Percentiles rank a stretch among this genome's conserved stretches.
phyloP scores from a whole-genome alignment of 2,888 invertebrate genomes.

The Cepaea hortensis region DNA sequence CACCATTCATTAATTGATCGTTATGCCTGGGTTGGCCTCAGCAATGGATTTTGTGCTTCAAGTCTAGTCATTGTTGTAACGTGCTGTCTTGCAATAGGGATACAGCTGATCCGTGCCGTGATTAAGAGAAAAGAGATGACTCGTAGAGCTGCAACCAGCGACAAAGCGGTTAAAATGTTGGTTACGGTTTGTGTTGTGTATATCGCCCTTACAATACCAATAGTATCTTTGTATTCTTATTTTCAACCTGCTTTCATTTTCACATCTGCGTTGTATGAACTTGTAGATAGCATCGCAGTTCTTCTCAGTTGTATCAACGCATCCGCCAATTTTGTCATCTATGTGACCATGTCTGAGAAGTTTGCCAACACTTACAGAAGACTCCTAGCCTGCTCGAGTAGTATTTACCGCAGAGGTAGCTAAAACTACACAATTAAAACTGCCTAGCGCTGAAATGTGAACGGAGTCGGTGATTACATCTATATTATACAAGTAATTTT shows the following conservation, averaged over 20 bases:
- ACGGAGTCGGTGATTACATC: no score
- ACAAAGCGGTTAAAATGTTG: conserved; percentile 33
- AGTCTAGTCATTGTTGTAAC: background rate
- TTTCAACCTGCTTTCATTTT: conserved; percentile 30
- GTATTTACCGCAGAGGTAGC: background rate
- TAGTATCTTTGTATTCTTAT: conserved; percentile 22
- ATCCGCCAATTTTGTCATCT: conserved; percentile 22
- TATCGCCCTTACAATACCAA: conserved; percentile 15
- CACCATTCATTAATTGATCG: conserved; percentile 14
- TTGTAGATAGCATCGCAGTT: background rate
- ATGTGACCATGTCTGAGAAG: conserved; percentile 30
- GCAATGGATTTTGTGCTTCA: conserved; percentile 18
- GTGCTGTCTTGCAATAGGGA: conserved; percentile 26
- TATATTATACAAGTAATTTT: no score
- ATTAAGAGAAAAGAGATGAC: conserved; percentile 14
- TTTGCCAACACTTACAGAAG: conserved; percentile 22
- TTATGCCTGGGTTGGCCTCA: conserved; percentile 31
- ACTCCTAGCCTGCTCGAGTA: background rate
- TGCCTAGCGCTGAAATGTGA: no score
- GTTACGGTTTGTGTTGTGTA: conserved; percentile 20
- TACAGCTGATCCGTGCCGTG: background rate
- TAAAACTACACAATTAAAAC: background rate
- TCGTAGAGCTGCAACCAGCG: background rate
- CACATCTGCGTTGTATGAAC: background rate
- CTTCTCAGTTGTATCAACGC: conserved; percentile 20